phyloP scores from a whole-genome alignment of 2,797 vertebrate species.

The Botia almorhae region DNA sequence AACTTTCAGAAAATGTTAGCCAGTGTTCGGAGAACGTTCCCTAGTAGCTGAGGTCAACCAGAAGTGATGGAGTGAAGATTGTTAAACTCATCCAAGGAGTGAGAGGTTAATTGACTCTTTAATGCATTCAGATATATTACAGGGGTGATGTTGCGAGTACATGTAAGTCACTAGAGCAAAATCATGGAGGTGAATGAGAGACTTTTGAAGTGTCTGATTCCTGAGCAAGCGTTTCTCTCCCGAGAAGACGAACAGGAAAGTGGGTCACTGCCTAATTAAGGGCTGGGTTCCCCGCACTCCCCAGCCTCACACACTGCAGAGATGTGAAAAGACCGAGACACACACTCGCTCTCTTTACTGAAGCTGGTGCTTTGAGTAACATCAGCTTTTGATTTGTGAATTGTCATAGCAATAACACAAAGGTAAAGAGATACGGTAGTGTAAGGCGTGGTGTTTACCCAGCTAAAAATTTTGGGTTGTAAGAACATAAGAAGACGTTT shows the following conservation, averaged over 20 bases:
- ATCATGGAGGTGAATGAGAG: conserved; percentile 1
- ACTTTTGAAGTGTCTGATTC: conserved; percentile 31
- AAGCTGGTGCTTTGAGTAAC: conserved; percentile 5
- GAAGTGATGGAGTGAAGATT: neutral
- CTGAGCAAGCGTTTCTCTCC: conserved; percentile 46
- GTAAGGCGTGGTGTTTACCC: neutral
- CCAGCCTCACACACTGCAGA: conserved; percentile 17
- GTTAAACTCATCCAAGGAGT: neutral
- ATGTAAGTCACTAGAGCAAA: conserved; percentile 11
- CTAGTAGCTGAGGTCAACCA: neutral
- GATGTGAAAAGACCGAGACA: conserved; percentile 21
- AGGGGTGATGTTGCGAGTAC: neutral
- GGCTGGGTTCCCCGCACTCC: conserved; percentile 40
- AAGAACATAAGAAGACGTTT: too few relatives aligned
- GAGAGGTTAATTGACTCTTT: conserved; percentile 7
- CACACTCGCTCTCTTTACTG: neutral
- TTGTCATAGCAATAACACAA: neutral
- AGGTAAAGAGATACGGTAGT: neutral
- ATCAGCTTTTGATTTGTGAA: neutral
- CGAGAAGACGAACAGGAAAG: conserved; percentile 51
- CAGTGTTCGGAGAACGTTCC: too few relatives aligned
- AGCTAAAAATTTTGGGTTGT: too few relatives aligned
- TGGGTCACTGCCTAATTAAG: conserved; percentile 52
- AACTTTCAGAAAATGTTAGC: too few relatives aligned
- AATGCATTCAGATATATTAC: conserved; percentile 14